A percentile compares a stretch with the other conserved stretches of the same genome.
Conservation (phyloP, 1,140 invertebrate species). For the Acromyrmex charruanus region DNA sequence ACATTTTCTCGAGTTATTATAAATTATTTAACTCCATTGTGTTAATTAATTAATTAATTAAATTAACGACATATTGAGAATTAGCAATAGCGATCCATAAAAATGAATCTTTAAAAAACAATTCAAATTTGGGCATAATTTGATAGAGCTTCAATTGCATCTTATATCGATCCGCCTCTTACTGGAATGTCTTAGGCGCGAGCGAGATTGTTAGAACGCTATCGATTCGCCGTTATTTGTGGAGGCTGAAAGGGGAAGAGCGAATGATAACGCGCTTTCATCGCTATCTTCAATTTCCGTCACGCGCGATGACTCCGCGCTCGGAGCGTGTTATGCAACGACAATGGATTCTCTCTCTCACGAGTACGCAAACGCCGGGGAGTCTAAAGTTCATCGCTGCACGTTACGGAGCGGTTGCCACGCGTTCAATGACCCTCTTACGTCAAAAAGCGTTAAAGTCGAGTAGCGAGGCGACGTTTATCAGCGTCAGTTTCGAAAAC, state of each 20-base stretch:
- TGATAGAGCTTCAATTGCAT: not conserved
- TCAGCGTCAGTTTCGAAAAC: constrained; percentile 41
- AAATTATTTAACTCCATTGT: too few relatives aligned
- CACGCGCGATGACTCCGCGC: constrained; percentile 49
- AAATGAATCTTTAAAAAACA: too few relatives aligned
- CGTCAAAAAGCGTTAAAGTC: constrained; percentile 44
- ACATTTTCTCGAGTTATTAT: too few relatives aligned
- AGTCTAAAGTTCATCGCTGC: constrained; percentile 63
- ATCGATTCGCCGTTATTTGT: constrained; percentile 56
- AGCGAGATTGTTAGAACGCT: constrained; percentile 21
- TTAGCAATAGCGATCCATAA: too few relatives aligned
- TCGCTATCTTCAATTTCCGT: constrained; percentile 65
- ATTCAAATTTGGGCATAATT: too few relatives aligned
- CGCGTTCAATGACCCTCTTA: constrained; percentile 64
- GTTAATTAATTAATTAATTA: too few relatives aligned
- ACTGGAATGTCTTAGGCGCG: constrained; percentile 13
- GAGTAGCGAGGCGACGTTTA: constrained; percentile 29
- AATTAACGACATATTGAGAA: too few relatives aligned
- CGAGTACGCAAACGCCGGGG: not conserved
- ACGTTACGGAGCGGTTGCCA: constrained; percentile 28
- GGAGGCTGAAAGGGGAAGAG: constrained; percentile 12
- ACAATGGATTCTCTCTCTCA: constrained; percentile 44
- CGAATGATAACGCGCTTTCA: constrained; percentile 60
- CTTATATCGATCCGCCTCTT: not conserved
- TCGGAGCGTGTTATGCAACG: constrained; percentile 52